A percentile compares a stretch with the other conserved stretches of the same genome.
Evolutionary conservation across 2,797 vertebrate genomes (phyloP).

Genomic region (Acestrorhynchus altus): DNA sequence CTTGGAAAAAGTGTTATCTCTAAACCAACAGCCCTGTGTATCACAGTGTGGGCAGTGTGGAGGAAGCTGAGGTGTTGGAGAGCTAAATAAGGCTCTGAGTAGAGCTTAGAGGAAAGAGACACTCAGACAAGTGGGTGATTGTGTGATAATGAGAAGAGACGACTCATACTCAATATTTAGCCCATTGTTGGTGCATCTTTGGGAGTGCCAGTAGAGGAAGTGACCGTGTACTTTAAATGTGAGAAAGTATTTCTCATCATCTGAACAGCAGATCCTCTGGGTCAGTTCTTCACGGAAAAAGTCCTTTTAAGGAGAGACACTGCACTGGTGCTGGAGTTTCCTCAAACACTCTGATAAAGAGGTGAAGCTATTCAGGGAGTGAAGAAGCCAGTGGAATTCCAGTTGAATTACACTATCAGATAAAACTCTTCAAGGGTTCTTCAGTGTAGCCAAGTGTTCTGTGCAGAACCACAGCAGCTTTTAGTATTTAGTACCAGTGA

Average conservation of each 20-base stretch:
- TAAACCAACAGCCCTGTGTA: not conserved
- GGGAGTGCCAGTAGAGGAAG: not conserved
- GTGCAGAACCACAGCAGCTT: too few species aligned
- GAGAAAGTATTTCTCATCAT: not conserved
- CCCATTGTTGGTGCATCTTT: not conserved
- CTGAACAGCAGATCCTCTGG: not conserved
- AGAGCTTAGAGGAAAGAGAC: not conserved
- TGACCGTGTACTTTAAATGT: not conserved
- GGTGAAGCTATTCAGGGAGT: not conserved
- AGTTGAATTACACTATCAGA: too few species aligned
- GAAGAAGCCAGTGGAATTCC: not conserved
- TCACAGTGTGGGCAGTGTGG: not conserved
- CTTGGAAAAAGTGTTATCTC: not conserved
- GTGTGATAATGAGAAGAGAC: not conserved
- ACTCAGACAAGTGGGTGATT: not conserved
- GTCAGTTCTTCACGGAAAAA: not conserved
- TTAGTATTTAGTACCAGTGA: too few species aligned
- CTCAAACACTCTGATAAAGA: not conserved
- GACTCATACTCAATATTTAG: too few species aligned
- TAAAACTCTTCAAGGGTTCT: too few species aligned
- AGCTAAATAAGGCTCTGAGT: not conserved
- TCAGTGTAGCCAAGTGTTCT: too few species aligned
- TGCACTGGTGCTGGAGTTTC: not conserved
- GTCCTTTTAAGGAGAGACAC: not conserved
- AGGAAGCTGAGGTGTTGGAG: not conserved